Percentiles rank a stretch among this genome's conserved stretches.
Conservation (phyloP, 2,797 vertebrate species). For the Diplodus puntazzo region DNA sequence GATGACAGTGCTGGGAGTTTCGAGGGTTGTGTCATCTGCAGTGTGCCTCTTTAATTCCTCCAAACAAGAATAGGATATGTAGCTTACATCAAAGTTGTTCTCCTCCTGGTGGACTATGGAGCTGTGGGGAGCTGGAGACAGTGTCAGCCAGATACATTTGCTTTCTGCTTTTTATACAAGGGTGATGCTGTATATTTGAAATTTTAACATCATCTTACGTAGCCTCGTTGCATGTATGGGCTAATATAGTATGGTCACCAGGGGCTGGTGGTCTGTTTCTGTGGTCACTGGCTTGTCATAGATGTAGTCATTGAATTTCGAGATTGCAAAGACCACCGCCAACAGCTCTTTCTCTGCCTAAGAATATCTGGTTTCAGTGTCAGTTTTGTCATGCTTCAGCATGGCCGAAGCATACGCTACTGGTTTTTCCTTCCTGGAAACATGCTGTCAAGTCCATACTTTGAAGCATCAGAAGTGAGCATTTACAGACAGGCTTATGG, state of each 20-base stretch:
- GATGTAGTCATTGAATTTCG: too few relatives aligned
- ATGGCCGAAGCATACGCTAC: constrained; percentile 15
- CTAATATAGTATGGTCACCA: constrained; percentile 14
- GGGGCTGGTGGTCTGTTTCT: constrained; percentile 12
- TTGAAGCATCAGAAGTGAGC: too few relatives aligned
- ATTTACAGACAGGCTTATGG: too few relatives aligned
- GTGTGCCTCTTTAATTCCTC: constrained; percentile 30
- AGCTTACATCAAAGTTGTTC: constrained; percentile 28
- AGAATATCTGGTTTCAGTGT: neutral
- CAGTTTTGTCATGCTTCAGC: neutral
- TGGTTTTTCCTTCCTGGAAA: neutral
- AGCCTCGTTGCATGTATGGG: constrained; percentile 19
- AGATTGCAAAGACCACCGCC: constrained; percentile 37
- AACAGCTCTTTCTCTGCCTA: constrained; percentile 30
- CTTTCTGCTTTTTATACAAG: constrained; percentile 36
- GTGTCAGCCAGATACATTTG: constrained; percentile 33
- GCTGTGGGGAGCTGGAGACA: neutral
- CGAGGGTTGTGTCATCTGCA: constrained; percentile 11
- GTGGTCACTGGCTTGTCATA: neutral
- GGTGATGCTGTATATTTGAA: neutral
- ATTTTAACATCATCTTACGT: constrained; percentile 31
- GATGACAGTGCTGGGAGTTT: constrained; percentile 1
- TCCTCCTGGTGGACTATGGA: neutral
- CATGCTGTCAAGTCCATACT: too few relatives aligned
- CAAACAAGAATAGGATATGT: constrained; percentile 5